Evolutionary conservation across 1,140 invertebrate genomes (phyloP).

Genomic region (Globodera rostochiensis): DNA sequence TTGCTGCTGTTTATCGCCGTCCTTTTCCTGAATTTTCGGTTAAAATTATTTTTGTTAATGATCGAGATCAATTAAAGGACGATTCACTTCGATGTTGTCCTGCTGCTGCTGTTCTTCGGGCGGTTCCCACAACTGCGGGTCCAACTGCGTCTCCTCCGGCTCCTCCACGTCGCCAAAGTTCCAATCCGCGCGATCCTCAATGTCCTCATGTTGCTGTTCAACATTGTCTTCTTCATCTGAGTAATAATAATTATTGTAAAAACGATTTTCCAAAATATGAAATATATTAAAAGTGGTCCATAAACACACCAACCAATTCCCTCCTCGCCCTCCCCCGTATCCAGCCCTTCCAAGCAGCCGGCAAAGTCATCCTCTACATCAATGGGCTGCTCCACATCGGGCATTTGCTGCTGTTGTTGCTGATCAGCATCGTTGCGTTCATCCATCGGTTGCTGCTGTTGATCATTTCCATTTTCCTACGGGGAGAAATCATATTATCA

Average conservation of each 20-base stretch:
- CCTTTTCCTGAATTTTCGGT: not conserved
- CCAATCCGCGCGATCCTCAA: conserved; percentile 60
- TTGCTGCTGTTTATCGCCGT: conserved; percentile 63
- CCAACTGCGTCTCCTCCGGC: conserved; percentile 60
- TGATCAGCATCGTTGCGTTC: conserved; percentile 75
- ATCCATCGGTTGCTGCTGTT: conserved; percentile 74
- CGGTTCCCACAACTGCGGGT: conserved; percentile 62
- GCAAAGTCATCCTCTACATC: conserved; percentile 65
- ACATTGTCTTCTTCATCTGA: not conserved
- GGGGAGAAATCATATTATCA: not conserved
- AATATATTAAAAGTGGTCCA: too few species aligned
- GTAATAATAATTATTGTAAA: conserved; percentile 13
- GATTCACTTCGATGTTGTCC: conserved; percentile 77
- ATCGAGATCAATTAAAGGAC: conserved; percentile 65
- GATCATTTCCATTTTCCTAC: conserved; percentile 13
- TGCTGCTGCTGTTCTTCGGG: conserved; percentile 90
- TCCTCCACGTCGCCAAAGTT: conserved; percentile 67
- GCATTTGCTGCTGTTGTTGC: conserved; percentile 72
- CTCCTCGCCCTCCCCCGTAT: conserved; percentile 61
- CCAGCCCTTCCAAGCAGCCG: conserved; percentile 59
- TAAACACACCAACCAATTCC: not conserved
- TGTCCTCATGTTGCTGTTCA: conserved; percentile 37
- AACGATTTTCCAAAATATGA: too few species aligned
- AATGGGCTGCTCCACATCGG: conserved; percentile 68
- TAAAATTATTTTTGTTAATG: not conserved